phyloP scores from a whole-genome alignment of 2,113 vertebrate genomes.

The Suncus etruscus region DNA sequence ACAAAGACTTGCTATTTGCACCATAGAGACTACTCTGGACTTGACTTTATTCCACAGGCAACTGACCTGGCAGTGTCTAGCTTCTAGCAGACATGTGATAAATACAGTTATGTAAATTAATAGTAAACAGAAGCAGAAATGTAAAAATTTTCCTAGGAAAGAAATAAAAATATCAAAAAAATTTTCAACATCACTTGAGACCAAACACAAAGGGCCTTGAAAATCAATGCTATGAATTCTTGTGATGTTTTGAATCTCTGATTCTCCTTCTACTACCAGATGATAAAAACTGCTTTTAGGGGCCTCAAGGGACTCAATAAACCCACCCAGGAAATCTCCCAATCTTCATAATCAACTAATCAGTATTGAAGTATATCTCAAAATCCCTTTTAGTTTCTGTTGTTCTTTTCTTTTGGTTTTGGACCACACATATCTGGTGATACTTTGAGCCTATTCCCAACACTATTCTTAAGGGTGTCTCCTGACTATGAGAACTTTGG shows the following conservation, averaged over 20 bases:
- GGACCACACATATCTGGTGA: too few relatives aligned
- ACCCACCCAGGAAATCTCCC: background rate
- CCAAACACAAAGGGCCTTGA: background rate
- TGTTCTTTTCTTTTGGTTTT: too few relatives aligned
- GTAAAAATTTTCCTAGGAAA: slow-evolving; percentile 17
- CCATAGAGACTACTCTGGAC: too few relatives aligned
- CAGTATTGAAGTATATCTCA: slow-evolving; percentile 16
- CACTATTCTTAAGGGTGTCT: too few relatives aligned
- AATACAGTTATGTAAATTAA: slow-evolving; percentile 25
- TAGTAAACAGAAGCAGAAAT: slow-evolving; percentile 10
- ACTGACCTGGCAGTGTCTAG: background rate
- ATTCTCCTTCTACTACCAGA: background rate
- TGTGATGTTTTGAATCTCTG: background rate
- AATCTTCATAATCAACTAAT: background rate
- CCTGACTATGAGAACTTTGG: too few relatives aligned
- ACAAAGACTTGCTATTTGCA: too few relatives aligned
- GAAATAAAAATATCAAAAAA: background rate
- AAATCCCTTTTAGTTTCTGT: background rate
- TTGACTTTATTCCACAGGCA: too few relatives aligned
- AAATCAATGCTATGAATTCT: background rate
- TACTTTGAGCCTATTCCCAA: too few relatives aligned
- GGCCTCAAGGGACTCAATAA: background rate
- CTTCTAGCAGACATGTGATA: background rate
- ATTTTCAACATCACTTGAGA: background rate
- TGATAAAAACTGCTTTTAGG: slow-evolving; percentile 14